A percentile compares a stretch with the other conserved stretches of the same genome.
Conservation (phyloP, 1,140 invertebrate species). For the Brachionus rubens region DNA sequence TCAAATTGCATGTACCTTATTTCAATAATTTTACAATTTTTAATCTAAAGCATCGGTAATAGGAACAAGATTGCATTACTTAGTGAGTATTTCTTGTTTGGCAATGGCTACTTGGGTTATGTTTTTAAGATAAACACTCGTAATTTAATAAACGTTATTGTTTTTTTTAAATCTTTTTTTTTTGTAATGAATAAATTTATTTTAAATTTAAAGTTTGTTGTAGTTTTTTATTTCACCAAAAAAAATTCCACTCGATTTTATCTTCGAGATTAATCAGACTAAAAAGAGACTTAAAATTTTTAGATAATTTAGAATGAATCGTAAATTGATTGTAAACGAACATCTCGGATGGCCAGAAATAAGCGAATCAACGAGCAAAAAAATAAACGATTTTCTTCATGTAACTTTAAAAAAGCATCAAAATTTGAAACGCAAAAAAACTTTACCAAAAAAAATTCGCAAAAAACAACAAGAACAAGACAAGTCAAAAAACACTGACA, state of each 20-base stretch:
- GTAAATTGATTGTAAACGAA: slow-evolving; percentile 9
- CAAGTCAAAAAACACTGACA: neutral
- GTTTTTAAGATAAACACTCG: slow-evolving; percentile 48
- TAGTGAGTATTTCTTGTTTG: slow-evolving; percentile 54
- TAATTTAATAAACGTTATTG: neutral
- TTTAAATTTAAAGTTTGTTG: neutral
- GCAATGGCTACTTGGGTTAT: slow-evolving; percentile 57
- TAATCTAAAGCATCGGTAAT: slow-evolving; percentile 55
- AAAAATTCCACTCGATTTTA: neutral
- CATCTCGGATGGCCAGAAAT: slow-evolving; percentile 10
- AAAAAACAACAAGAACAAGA: neutral
- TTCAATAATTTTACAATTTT: neutral
- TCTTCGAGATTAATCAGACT: neutral
- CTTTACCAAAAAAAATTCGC: slow-evolving; percentile 8
- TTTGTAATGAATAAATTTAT: neutral
- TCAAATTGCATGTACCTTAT: neutral
- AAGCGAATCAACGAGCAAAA: neutral
- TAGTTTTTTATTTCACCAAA: neutral
- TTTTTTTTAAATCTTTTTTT: neutral
- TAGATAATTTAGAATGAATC: neutral
- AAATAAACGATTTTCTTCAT: neutral
- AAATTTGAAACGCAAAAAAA: slow-evolving; percentile 6
- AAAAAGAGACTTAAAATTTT: neutral
- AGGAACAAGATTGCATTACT: slow-evolving; percentile 55
- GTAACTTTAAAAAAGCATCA: neutral